These are phyloP conservation scores for Volucella bombylans DNA, from an alignment of 2,888 invertebrate genomes.

Conservation along the genomic window DNA sequence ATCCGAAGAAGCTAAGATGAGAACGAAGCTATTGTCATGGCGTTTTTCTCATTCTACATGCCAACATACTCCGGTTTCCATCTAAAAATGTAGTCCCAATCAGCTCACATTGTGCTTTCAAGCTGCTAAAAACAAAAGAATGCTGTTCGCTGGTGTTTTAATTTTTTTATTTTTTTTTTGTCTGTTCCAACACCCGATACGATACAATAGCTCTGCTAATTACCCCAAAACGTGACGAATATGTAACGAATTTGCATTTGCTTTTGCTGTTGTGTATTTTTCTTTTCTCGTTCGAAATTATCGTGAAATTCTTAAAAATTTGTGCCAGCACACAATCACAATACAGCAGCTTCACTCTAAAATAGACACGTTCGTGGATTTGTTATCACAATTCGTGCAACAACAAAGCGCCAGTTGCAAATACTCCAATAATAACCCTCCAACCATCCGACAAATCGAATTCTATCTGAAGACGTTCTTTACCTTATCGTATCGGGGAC, in stretches of 20 bases:
- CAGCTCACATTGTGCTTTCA: constrained; percentile 9
- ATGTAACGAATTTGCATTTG: constrained; percentile 24
- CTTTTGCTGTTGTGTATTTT: background rate
- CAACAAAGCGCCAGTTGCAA: constrained; percentile 37
- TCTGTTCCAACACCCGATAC: constrained; percentile 16
- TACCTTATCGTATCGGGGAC: constrained; percentile 19
- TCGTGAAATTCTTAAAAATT: constrained; percentile 27
- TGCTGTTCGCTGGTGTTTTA: background rate
- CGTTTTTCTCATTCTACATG: too few relatives aligned
- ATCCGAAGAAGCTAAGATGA: too few relatives aligned
- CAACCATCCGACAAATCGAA: constrained; percentile 3
- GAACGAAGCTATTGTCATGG: too few relatives aligned
- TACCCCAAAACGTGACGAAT: constrained; percentile 48
- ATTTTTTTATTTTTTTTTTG: background rate
- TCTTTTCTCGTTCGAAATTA: constrained; percentile 1
- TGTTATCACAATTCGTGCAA: constrained; percentile 55
- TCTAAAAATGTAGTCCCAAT: background rate
- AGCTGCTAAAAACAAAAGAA: constrained; percentile 17
- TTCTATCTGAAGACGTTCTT: constrained; percentile 5
- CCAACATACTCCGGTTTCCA: background rate
- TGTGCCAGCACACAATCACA: constrained; percentile 23
- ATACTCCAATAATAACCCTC: background rate
- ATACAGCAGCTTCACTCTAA: constrained; percentile 2
- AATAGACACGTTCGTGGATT: constrained; percentile 64
- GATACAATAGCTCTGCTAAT: constrained; percentile 17